Conservation (phyloP, 1,140 invertebrate species). For the Oscheius sp. region DNA sequence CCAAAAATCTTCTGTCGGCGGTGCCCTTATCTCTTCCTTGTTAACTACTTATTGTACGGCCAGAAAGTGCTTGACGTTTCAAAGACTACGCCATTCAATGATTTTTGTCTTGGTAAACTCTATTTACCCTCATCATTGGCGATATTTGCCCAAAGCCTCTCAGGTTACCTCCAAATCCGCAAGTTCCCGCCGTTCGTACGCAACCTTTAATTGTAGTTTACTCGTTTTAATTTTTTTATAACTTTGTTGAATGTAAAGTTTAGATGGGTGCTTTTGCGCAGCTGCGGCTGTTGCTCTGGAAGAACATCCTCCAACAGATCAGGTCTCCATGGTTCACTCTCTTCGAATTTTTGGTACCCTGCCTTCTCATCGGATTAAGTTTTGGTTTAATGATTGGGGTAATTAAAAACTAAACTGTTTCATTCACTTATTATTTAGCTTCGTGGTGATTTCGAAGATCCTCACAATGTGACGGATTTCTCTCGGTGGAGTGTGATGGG, state of each 20-base stretch:
- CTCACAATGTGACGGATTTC: constrained; percentile 29
- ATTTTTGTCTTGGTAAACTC: too few species aligned
- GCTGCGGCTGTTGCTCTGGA: constrained; percentile 51
- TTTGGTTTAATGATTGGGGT: constrained; percentile 52
- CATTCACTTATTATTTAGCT: constrained; percentile 30
- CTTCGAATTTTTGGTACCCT: constrained; percentile 48
- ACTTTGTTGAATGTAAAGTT: too few species aligned
- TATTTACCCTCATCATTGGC: constrained; percentile 3
- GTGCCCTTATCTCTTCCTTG: too few species aligned
- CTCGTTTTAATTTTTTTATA: neutral
- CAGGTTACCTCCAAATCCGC: constrained; percentile 7
- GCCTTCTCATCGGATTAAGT: constrained; percentile 47
- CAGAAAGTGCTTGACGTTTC: too few species aligned
- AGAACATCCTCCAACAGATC: constrained; percentile 46
- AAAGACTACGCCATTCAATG: too few species aligned
- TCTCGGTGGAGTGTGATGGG: constrained; percentile 43
- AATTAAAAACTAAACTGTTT: neutral
- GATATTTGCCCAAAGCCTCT: neutral
- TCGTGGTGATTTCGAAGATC: constrained; percentile 43
- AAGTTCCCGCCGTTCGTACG: neutral
- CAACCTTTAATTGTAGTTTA: neutral
- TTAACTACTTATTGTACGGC: too few species aligned
- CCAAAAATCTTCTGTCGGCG: too few species aligned
- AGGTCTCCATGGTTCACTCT: constrained; percentile 53
- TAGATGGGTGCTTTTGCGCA: constrained; percentile 49